Evolutionary conservation across 1,140 invertebrate genomes (phyloP).

Genomic region (Bombus confusus): DNA sequence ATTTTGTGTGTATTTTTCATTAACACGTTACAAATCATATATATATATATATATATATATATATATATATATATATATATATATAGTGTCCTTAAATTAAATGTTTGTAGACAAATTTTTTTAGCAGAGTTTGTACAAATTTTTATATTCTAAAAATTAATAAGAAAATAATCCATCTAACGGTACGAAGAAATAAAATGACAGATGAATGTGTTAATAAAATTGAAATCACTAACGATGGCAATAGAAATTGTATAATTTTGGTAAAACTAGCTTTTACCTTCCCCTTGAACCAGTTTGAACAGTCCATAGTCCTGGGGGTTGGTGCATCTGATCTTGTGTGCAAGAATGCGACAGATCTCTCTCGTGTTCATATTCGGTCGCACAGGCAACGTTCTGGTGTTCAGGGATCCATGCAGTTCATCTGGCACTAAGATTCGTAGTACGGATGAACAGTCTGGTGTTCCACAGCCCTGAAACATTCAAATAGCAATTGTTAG

Average conservation of each 20-base stretch:
- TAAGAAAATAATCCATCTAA: neutral
- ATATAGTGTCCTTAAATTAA: neutral
- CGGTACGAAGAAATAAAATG: neutral
- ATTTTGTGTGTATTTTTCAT: neutral
- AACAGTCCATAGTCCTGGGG: constrained; percentile 98
- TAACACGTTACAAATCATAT: too few species aligned
- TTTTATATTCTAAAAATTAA: neutral
- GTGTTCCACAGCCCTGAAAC: constrained; percentile 80
- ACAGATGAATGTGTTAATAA: neutral
- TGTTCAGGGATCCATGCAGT: constrained; percentile 93
- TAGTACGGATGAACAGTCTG: constrained; percentile 89
- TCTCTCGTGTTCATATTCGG: constrained; percentile 96
- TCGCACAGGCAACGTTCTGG: constrained; percentile 94
- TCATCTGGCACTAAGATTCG: constrained; percentile 96
- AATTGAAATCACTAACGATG: neutral
- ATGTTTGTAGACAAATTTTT: neutral
- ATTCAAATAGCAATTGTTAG: constrained; percentile 12
- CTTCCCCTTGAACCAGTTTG: constrained; percentile 94
- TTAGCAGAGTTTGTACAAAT: neutral
- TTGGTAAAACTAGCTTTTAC: constrained; percentile 79
- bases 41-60: too few species aligned
- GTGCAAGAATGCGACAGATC: constrained; percentile 95
- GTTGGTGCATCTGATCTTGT: constrained; percentile 96
- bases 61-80: too few species aligned
- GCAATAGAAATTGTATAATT: neutral